A percentile compares a stretch with the other conserved stretches of the same genome.
These are phyloP conservation scores for Thinocorus orbignyianus DNA, from an alignment of 2,113 vertebrate genomes.

Conservation along the genomic window DNA sequence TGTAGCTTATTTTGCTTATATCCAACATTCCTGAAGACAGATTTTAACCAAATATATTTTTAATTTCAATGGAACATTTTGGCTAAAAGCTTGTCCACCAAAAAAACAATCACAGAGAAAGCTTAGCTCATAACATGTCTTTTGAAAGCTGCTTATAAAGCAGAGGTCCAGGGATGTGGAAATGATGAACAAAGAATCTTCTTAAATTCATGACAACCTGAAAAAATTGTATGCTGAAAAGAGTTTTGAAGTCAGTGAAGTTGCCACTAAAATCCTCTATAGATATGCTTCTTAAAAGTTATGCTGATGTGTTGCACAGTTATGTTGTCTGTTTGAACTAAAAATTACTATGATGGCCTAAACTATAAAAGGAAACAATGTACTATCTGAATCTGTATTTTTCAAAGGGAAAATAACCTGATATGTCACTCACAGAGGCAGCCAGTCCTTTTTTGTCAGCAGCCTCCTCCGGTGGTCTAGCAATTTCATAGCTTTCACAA, in stretches of 20 bases:
- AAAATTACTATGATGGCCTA: not conserved
- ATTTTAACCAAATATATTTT: not conserved
- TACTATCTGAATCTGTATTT: not conserved
- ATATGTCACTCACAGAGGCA: not conserved
- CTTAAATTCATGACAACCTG: conserved; percentile 27
- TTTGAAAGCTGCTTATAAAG: not conserved
- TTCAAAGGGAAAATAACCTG: conserved; percentile 1
- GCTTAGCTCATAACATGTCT: not conserved
- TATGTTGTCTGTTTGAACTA: not conserved
- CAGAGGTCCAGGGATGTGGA: not conserved
- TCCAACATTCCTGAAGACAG: not conserved
- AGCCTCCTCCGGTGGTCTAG: not conserved
- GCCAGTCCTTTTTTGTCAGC: not conserved
- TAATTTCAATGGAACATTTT: not conserved
- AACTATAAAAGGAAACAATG: not conserved
- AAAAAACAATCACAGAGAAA: not conserved
- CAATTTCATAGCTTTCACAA: not conserved
- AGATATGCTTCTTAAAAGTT: not conserved
- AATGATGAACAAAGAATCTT: not conserved
- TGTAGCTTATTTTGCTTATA: not conserved
- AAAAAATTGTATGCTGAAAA: conserved; percentile 11
- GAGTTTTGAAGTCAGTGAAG: conserved; percentile 28
- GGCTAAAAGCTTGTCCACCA: not conserved
- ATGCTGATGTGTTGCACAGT: not conserved
- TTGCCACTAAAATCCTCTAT: not conserved